Percentiles rank a stretch among this genome's conserved stretches.
phyloP scores from a whole-genome alignment of 2,113 vertebrate genomes.

The Gambusia affinis region DNA sequence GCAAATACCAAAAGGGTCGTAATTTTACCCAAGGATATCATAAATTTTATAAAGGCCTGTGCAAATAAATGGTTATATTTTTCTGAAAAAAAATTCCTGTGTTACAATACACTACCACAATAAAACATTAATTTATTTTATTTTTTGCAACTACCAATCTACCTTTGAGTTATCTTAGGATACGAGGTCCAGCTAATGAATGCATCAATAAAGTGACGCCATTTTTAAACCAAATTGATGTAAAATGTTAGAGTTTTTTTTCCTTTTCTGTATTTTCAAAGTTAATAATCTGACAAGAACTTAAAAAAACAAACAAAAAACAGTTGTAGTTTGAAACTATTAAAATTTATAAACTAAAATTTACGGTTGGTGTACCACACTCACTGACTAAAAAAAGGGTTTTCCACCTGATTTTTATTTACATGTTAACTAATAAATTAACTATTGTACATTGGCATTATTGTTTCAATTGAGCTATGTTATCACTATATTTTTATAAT shows the following conservation, averaged over 20 bases:
- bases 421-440: not conserved
- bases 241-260: not conserved
- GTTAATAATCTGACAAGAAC: not conserved
- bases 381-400: not conserved
- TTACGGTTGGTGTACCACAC: not conserved
- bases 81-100: not conserved
- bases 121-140: no score
- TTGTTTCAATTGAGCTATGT: no score
- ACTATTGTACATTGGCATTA: no score
- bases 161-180: not conserved
- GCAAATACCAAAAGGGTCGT: not conserved
- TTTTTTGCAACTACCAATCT: not conserved
- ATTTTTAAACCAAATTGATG: not conserved
- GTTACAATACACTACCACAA: not conserved
- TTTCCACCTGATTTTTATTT: not conserved
- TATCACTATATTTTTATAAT: no score
- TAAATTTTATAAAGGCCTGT: not conserved
- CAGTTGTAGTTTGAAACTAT: not conserved
- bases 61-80: not conserved
- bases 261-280: no score
- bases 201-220: not conserved
- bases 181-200: not conserved
- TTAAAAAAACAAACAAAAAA: not conserved
- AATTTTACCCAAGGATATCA: not conserved
- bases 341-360: not conserved